phyloP scores from a whole-genome alignment of 2,888 invertebrate species.

The Drosophila tanythrix region DNA sequence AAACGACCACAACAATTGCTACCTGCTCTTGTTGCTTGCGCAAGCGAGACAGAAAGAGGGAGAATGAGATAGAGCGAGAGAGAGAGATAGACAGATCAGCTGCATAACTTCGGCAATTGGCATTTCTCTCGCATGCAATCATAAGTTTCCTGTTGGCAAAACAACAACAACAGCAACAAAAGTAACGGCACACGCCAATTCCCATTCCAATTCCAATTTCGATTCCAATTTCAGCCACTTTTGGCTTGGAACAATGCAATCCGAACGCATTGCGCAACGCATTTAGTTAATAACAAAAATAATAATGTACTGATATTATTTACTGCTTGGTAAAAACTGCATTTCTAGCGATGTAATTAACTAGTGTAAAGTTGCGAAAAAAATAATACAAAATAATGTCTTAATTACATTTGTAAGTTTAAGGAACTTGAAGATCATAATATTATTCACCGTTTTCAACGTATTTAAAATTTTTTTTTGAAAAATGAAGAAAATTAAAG shows the following conservation, averaged over 20 bases:
- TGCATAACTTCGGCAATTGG: slow-evolving; percentile 73
- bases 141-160: slow-evolving; percentile 73
- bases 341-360: neutral
- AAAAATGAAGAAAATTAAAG: neutral
- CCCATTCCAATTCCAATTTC: slow-evolving; percentile 31
- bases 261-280: slow-evolving; percentile 63
- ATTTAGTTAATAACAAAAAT: slow-evolving; percentile 40
- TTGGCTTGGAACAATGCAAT: slow-evolving; percentile 50
- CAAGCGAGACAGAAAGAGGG: slow-evolving; percentile 7
- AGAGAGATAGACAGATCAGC: slow-evolving; percentile 14
- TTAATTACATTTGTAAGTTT: neutral
- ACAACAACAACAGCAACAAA: slow-evolving; percentile 14
- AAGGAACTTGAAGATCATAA: neutral
- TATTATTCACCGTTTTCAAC: neutral
- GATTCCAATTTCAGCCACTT: slow-evolving; percentile 26
- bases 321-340: slow-evolving; percentile 43
- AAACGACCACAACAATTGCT: slow-evolving; percentile 44
- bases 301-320: slow-evolving; percentile 22
- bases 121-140: slow-evolving; percentile 68
- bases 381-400: neutral
- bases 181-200: slow-evolving; percentile 70
- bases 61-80: slow-evolving; percentile 9
- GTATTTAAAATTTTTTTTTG: neutral
- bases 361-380: neutral
- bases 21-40: slow-evolving; percentile 50